phyloP scores from a whole-genome alignment of 30 jellyfish, hydroid and myxozoan species.

The Aurelia coerulea region DNA sequence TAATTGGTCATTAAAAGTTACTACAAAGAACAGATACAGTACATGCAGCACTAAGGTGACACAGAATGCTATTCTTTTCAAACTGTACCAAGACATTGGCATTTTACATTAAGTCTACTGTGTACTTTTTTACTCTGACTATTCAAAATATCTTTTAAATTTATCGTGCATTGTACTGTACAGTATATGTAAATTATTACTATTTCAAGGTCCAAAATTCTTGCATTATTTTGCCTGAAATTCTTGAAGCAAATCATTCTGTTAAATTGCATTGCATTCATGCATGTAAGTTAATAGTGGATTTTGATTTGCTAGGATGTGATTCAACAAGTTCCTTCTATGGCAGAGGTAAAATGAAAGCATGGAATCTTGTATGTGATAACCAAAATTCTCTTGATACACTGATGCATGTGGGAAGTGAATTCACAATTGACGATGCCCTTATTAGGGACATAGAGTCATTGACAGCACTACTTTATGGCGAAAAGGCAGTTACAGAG shows the following conservation, averaged over 20 bases:
- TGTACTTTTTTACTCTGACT: too few species aligned
- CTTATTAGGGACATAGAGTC: background rate
- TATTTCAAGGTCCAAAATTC: background rate
- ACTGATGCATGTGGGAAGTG: slow-evolving; percentile 38
- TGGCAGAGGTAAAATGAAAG: slow-evolving; percentile 54
- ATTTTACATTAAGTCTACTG: too few species aligned
- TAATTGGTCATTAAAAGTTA: background rate
- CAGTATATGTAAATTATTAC: background rate
- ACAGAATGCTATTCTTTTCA: background rate
- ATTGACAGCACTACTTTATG: slow-evolving; percentile 20
- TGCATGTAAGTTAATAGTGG: background rate
- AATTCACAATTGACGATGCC: slow-evolving; percentile 11
- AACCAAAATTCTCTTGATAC: slow-evolving; percentile 13
- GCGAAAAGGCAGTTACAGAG: slow-evolving; percentile 22
- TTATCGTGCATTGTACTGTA: background rate
- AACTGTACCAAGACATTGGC: too few species aligned
- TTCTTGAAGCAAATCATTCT: too few species aligned
- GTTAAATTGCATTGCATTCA: too few species aligned
- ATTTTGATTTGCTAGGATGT: slow-evolving; percentile 42
- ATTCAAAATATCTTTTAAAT: too few species aligned
- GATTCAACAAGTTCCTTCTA: slow-evolving; percentile 67
- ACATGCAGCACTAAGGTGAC: background rate
- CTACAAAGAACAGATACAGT: background rate
- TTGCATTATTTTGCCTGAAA: background rate
- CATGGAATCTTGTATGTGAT: slow-evolving; percentile 33